Base-by-base conservation (phyloP, 1,140 invertebrate genomes). In the Microvelia longipes region DNA sequence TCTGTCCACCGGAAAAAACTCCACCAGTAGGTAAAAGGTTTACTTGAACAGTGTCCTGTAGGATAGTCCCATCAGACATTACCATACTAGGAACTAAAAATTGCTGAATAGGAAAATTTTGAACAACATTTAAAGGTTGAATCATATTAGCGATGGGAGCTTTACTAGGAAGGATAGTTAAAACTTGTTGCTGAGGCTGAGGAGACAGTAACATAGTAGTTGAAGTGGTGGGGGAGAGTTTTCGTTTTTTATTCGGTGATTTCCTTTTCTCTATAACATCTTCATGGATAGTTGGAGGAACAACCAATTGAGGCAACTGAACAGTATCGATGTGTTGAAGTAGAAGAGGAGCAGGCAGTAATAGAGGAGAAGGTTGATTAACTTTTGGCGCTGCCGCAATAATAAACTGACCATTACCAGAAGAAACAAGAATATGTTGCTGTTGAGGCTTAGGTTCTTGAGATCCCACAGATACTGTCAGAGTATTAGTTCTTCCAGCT, bases 71-170 rank as follows among this genome's bases (percentile, higher is more conserved):
- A 35, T 76, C 73, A 27, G 89, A 84, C 88, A 87, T 86, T 65
- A 90, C 84, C 84, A 92, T 85, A 72, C 90, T 83, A 1, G 90
- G 90, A 65, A 92, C 86, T 66, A 92, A 87, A 74, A 92, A 88
- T 75, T 92, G 90, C 75, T 92, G 90, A 68, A 90, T 89, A 0
- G 88, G 88, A 75, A 90, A 88, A 77, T 90, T 90, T 71, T 88
- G 87, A 64, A 90, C 86, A 70, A 90, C 78, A 81, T 91, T 92
- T 19, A 92, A 88, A 0, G 90, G 90, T 76, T 92, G 90, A 0
- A 88, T 79, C 29, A 92, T 78, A 78, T 92, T 90, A 61, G 71
- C 70, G 67, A 76, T 75, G 13, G 70, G 61, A 1, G 83, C 85
- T 78, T 90, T 90, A 1, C 87, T 87, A 1, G 88, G 88, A 2